A percentile compares a stretch with the other conserved stretches of the same genome.
Evolutionary conservation across 2,888 invertebrate species (phyloP).

Genomic region (Zeuzera pyrina): DNA sequence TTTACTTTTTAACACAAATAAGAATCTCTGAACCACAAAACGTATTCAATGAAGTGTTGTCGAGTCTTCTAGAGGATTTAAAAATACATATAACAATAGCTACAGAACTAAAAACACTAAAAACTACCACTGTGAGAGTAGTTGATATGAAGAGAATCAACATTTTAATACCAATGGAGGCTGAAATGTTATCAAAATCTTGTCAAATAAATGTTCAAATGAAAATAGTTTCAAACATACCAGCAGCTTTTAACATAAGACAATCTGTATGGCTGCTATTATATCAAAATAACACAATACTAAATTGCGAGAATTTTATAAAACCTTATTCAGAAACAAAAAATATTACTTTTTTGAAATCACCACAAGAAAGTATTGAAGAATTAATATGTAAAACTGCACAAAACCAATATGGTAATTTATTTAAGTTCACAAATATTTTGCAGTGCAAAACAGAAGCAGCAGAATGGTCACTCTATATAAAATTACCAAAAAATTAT

Average conservation of each 20-base stretch:
- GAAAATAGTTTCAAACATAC: conserved; percentile 38
- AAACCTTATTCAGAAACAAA: conserved; percentile 19
- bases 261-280: conserved; percentile 38
- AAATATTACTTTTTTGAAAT: conserved; percentile 20
- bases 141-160: conserved; percentile 28
- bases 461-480: conserved; percentile 28
- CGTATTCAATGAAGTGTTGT: conserved; percentile 28
- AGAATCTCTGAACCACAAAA: conserved; percentile 23
- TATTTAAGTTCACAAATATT: conserved; percentile 30
- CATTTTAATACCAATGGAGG: conserved; percentile 33
- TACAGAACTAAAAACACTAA: conserved; percentile 26
- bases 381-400: conserved; percentile 26
- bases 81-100: conserved; percentile 39
- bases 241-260: conserved; percentile 34
- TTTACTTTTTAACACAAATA: conserved; percentile 36
- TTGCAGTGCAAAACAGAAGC: conserved; percentile 6
- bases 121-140: conserved; percentile 36
- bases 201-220: conserved; percentile 28
- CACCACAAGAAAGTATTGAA: conserved; percentile 22
- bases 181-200: conserved; percentile 16
- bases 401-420: conserved; percentile 22
- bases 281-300: conserved; percentile 27
- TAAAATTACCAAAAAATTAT: conserved; percentile 37
- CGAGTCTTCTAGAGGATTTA: conserved; percentile 29
- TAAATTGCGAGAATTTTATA: conserved; percentile 47